These are phyloP conservation scores for Siderastrea siderea DNA, from an alignment of 92 coral and sea anemone species.

Conservation along the genomic window DNA sequence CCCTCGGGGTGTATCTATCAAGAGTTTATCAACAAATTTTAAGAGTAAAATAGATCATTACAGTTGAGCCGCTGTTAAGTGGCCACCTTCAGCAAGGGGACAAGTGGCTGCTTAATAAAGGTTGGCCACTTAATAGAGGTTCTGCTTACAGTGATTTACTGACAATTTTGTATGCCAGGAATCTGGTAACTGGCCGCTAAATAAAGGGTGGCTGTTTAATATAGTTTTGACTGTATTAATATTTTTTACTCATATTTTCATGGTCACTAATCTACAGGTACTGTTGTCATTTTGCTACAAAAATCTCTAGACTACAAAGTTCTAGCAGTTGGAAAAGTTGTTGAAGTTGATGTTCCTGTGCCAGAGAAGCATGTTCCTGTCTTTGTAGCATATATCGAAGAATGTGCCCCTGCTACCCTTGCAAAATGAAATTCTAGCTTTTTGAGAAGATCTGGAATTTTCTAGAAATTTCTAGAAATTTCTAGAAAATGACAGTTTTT, in stretches of 20 bases:
- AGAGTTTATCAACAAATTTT: not conserved
- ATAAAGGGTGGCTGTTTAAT: not conserved
- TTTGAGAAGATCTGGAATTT: no score
- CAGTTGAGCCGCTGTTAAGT: no score
- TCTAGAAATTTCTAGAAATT: no score
- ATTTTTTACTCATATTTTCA: slow-evolving; percentile 26
- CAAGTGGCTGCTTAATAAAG: no score
- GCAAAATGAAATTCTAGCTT: no score
- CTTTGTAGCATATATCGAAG: slow-evolving; percentile 47
- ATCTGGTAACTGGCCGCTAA: not conserved
- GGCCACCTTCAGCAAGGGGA: no score
- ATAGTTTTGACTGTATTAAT: not conserved
- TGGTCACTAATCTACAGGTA: slow-evolving; percentile 44
- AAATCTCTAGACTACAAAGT: slow-evolving; percentile 53
- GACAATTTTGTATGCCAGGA: not conserved
- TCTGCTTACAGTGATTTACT: not conserved
- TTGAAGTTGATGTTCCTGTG: slow-evolving; percentile 41
- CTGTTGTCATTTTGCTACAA: slow-evolving; percentile 54
- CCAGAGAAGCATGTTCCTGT: slow-evolving; percentile 59
- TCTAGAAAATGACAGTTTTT: no score
- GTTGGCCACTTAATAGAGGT: no score
- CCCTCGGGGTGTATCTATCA: no score
- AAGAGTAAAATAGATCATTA: not conserved
- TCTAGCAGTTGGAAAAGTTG: slow-evolving; percentile 59
- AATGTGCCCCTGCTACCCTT: slow-evolving; percentile 52